A percentile compares a stretch with the other conserved stretches of the same genome.
phyloP scores from a whole-genome alignment of 2,888 invertebrate genomes.

The Ceriagrion tenellum region DNA sequence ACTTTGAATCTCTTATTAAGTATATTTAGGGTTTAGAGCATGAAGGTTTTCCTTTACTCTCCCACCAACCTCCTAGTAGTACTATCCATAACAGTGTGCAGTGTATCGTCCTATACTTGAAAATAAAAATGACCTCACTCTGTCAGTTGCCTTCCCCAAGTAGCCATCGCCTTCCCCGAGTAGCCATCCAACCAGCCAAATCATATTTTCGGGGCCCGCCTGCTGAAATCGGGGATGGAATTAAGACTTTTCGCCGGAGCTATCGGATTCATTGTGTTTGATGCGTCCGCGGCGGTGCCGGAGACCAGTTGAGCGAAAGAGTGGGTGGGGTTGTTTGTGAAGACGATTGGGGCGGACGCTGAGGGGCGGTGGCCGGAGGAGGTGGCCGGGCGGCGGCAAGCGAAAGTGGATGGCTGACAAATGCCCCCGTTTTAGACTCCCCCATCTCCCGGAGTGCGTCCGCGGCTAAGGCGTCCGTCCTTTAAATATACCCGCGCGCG shows the following conservation, averaged over 20 bases:
- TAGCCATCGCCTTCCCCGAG: no score
- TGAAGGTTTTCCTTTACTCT: no score
- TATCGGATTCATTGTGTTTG: not conserved
- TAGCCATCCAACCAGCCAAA: no score
- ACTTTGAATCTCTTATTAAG: no score
- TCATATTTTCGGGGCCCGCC: no score
- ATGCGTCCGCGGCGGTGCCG: not conserved
- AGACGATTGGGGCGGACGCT: not conserved
- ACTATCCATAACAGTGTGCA: no score
- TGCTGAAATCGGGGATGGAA: not conserved
- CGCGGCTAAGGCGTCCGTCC: not conserved
- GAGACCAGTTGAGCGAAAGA: not conserved
- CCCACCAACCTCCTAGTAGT: no score
- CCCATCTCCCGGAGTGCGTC: not conserved
- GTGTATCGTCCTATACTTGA: no score
- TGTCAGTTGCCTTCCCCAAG: no score
- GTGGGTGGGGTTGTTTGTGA: not conserved
- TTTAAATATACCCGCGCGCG: slow-evolving; percentile 56
- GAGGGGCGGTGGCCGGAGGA: not conserved
- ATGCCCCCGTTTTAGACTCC: slow-evolving; percentile 62
- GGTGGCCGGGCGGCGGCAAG: not conserved
- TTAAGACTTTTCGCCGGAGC: not conserved
- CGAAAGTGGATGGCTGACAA: slow-evolving; percentile 64
- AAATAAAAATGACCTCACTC: no score
- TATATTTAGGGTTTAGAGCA: no score